A percentile compares a stretch with the other conserved stretches of the same genome.
These are phyloP conservation scores for Acleris emargana DNA, from an alignment of 2,888 invertebrate species.

Conservation along the genomic window DNA sequence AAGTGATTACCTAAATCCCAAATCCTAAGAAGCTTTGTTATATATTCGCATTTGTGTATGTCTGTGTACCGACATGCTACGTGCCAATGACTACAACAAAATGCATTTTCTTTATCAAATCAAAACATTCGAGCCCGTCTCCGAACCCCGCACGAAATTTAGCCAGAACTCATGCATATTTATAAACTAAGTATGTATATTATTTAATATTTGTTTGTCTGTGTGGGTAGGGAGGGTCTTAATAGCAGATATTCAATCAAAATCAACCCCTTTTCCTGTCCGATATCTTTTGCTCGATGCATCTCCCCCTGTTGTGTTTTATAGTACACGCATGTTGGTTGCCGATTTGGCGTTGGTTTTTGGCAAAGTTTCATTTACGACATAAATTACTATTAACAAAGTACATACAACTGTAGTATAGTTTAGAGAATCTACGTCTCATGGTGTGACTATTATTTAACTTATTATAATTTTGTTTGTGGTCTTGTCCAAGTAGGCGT, in stretches of 20 bases:
- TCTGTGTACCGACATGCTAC: not conserved
- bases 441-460: too few relatives aligned
- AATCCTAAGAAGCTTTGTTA: too few relatives aligned
- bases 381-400: not conserved
- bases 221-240: slow-evolving; percentile 73
- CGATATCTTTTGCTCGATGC: slow-evolving; percentile 79
- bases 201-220: slow-evolving; percentile 75
- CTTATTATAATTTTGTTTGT: too few relatives aligned
- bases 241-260: slow-evolving; percentile 84
- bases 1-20: too few relatives aligned
- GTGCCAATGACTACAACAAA: slow-evolving; percentile 20
- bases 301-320: slow-evolving; percentile 73
- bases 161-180: slow-evolving; percentile 80
- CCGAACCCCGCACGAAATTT: slow-evolving; percentile 57
- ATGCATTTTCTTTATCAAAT: slow-evolving; percentile 27
- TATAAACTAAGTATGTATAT: slow-evolving; percentile 79
- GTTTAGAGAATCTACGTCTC: too few relatives aligned
- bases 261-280: slow-evolving; percentile 79
- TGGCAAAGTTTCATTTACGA: not conserved
- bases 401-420: not conserved
- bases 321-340: slow-evolving; percentile 35
- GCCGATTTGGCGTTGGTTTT: slow-evolving; percentile 8
- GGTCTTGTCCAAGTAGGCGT: too few relatives aligned
- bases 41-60: too few relatives aligned
- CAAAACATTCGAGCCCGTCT: slow-evolving; percentile 20